Percentiles rank a stretch among this genome's conserved stretches.
Conservation (phyloP, 2,888 invertebrate species). For the Netelia inedita region DNA sequence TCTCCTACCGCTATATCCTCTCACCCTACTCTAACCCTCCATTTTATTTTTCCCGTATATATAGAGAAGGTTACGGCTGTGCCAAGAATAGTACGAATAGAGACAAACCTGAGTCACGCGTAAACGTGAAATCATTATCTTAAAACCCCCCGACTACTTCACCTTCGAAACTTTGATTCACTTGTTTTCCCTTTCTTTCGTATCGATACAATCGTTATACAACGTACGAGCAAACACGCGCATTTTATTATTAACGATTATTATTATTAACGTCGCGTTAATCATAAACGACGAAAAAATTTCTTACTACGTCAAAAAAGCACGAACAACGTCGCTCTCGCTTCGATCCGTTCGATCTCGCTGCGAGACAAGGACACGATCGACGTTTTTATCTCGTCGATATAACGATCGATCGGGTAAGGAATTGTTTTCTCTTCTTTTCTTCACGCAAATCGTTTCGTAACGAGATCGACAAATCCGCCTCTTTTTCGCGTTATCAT, state of each 20-base stretch:
- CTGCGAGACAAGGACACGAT: neutral
- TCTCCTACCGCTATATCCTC: neutral
- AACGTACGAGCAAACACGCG: neutral
- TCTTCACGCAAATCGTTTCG: too few species aligned
- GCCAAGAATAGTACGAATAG: constrained; percentile 44
- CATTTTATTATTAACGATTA: neutral
- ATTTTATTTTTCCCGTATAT: neutral
- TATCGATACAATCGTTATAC: neutral
- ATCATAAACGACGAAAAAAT: too few species aligned
- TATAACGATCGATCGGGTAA: too few species aligned
- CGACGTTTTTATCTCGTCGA: too few species aligned
- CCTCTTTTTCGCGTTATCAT: neutral
- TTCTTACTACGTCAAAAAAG: too few species aligned
- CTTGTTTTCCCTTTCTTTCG: neutral
- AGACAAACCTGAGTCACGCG: constrained; percentile 18
- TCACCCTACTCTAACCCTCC: neutral
- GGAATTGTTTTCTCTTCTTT: too few species aligned
- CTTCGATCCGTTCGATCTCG: neutral
- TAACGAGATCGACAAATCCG: too few species aligned
- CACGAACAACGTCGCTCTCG: too few species aligned
- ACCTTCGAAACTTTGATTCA: constrained; percentile 31
- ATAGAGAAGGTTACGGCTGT: constrained; percentile 36
- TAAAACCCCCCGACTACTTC: constrained; percentile 15
- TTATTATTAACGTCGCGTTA: neutral
- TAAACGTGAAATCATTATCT: constrained; percentile 41